Percentiles rank a stretch among this genome's conserved stretches.
Evolutionary conservation across 2,888 invertebrate species (phyloP).

Genomic region (Hirtodrosophila confusa): DNA sequence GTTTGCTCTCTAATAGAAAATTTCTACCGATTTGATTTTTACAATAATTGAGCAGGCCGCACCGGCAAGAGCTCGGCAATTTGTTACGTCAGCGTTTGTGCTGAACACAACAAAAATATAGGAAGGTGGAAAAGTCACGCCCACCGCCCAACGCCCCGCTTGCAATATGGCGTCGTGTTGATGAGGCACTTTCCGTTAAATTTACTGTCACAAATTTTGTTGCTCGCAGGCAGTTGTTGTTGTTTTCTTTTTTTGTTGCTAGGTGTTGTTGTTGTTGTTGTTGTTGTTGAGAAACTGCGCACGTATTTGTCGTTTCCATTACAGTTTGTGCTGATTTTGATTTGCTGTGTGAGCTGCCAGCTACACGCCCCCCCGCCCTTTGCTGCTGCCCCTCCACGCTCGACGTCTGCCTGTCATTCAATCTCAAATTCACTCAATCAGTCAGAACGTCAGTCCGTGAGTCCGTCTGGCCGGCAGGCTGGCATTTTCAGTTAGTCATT

Average conservation of each 20-base stretch:
- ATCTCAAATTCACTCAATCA: slow-evolving; percentile 81
- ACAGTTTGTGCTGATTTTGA: slow-evolving; percentile 81
- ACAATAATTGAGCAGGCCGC: slow-evolving; percentile 45
- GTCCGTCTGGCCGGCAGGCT: slow-evolving; percentile 20
- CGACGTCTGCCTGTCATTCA: slow-evolving; percentile 60
- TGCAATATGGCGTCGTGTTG: slow-evolving; percentile 45
- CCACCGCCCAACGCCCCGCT: not conserved
- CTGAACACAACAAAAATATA: not conserved
- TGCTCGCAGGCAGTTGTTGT: slow-evolving; percentile 12
- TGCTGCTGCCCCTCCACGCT: not conserved
- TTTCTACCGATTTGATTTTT: slow-evolving; percentile 53
- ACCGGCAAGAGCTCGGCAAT: slow-evolving; percentile 29
- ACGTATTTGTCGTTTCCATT: slow-evolving; percentile 80
- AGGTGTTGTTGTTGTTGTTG: slow-evolving; percentile 18
- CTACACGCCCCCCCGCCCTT: slow-evolving; percentile 6
- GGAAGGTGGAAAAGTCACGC: slow-evolving; percentile 15
- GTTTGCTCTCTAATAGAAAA: slow-evolving; percentile 68
- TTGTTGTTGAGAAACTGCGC: slow-evolving; percentile 55
- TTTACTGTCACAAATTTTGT: slow-evolving; percentile 67
- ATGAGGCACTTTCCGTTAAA: slow-evolving; percentile 66
- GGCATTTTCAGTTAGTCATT: slow-evolving; percentile 76
- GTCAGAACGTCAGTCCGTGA: slow-evolving; percentile 54
- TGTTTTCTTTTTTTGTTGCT: not conserved
- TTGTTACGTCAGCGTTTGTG: slow-evolving; percentile 31
- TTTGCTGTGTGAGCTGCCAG: slow-evolving; percentile 59